These are phyloP conservation scores for Pseudeuparius sepicola DNA, from an alignment of 2,888 invertebrate genomes.

Conservation along the genomic window DNA sequence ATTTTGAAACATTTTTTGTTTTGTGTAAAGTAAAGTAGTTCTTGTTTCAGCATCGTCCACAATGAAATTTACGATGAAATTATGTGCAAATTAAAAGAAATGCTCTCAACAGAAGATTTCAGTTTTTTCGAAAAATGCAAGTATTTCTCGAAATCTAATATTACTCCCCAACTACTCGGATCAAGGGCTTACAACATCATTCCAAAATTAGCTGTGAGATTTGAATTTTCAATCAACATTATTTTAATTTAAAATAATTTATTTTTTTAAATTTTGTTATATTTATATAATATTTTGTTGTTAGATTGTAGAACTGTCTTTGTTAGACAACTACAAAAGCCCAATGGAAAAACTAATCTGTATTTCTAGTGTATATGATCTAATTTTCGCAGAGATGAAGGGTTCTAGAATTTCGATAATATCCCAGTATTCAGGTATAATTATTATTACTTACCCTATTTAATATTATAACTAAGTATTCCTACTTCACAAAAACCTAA, in stretches of 20 bases:
- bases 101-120: constrained; percentile 32
- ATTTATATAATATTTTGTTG: constrained; percentile 15
- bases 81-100: constrained; percentile 31
- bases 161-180: constrained; percentile 38
- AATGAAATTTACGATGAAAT: constrained; percentile 34
- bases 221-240: too few species aligned
- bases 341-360: constrained; percentile 41
- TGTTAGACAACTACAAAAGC: constrained; percentile 36
- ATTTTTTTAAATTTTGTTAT: too few species aligned
- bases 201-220: constrained; percentile 38
- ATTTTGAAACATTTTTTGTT: too few species aligned
- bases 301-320: constrained; percentile 40
- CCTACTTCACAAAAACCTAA: too few species aligned
- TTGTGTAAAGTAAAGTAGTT: too few species aligned
- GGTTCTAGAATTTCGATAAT: constrained; percentile 37
- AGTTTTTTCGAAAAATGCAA: constrained; percentile 34
- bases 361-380: constrained; percentile 38
- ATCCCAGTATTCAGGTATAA: constrained; percentile 31
- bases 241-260: too few species aligned
- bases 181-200: constrained; percentile 36
- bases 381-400: constrained; percentile 41
- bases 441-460: too few species aligned
- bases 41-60: constrained; percentile 28
- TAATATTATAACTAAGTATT: too few species aligned
- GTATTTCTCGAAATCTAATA: constrained; percentile 31